Evolutionary conservation across 2,888 invertebrate genomes (phyloP).

Genomic region (Arge pagana): DNA sequence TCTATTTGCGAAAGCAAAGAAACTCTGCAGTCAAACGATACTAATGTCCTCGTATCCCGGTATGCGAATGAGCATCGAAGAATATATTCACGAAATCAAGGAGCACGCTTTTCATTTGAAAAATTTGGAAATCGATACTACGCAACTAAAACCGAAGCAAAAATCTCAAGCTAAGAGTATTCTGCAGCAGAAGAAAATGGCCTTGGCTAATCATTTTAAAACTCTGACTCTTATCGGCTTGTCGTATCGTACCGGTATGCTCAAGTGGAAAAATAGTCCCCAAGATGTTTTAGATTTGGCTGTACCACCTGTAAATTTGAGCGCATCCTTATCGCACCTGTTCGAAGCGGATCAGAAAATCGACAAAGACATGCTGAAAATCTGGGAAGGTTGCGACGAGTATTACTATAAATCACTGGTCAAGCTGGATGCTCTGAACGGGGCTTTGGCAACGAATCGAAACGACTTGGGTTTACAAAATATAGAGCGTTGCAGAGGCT

Average conservation of each 20-base stretch:
- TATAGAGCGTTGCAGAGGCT: conserved; percentile 85
- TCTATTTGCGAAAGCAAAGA: conserved; percentile 66
- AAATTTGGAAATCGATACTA: conserved; percentile 62
- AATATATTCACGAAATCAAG: conserved; percentile 69
- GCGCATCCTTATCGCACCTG: conserved; percentile 63
- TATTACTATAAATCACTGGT: conserved; percentile 77
- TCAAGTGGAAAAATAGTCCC: conserved; percentile 47
- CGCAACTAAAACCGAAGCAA: conserved; percentile 71
- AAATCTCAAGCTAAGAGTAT: conserved; percentile 80
- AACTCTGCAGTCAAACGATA: conserved; percentile 69
- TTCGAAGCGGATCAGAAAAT: conserved; percentile 52
- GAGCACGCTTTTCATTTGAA: conserved; percentile 72
- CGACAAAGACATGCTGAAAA: conserved; percentile 61
- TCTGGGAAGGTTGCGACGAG: conserved; percentile 76
- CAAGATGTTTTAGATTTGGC: conserved; percentile 66
- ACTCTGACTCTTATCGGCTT: conserved; percentile 74
- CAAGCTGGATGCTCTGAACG: conserved; percentile 68
- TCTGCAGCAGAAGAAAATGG: conserved; percentile 83
- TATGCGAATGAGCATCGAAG: conserved; percentile 68
- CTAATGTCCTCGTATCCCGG: conserved; percentile 63
- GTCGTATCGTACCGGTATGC: conserved; percentile 79
- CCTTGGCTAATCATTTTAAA: conserved; percentile 85
- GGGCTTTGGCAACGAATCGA: conserved; percentile 69
- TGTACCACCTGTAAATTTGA: conserved; percentile 73
- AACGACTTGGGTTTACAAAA: conserved; percentile 81